Conservation (phyloP, 2,113 vertebrate genomes). For the Apistogramma diplotaenia region DNA sequence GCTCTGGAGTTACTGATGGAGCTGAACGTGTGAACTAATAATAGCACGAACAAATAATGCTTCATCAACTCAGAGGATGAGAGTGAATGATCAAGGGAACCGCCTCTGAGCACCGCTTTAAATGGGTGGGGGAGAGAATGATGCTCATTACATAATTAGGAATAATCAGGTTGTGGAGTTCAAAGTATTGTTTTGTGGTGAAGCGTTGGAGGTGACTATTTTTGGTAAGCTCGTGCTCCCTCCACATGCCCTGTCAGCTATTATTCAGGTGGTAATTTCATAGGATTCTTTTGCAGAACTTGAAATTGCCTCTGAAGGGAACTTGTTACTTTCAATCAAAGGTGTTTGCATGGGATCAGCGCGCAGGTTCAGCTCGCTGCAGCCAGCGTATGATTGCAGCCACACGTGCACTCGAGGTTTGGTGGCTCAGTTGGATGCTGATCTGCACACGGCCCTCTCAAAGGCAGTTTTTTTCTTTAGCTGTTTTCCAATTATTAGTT, state of each 20-base stretch:
- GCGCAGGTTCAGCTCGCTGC: neutral
- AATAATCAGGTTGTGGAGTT: neutral
- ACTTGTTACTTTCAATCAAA: constrained; percentile 42
- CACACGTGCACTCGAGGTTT: neutral
- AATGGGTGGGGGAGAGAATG: neutral
- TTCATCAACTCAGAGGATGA: constrained; percentile 35
- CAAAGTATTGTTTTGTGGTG: neutral
- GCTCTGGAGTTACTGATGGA: constrained; percentile 49
- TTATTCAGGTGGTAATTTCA: neutral
- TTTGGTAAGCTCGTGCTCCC: constrained; percentile 4
- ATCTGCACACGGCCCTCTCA: neutral
- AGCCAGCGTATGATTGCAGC: constrained; percentile 10
- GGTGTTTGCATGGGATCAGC: constrained; percentile 11
- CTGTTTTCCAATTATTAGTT: neutral
- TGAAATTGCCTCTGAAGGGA: neutral
- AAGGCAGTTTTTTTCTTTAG: neutral
- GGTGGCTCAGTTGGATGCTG: neutral
- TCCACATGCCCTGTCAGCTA: neutral
- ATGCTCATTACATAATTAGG: neutral
- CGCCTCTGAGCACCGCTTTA: constrained; percentile 2
- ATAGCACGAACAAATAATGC: constrained; percentile 54
- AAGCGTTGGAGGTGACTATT: neutral
- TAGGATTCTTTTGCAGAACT: constrained; percentile 4
- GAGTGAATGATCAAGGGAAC: constrained; percentile 40
- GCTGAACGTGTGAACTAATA: constrained; percentile 55